phyloP scores from a whole-genome alignment of 1,140 invertebrate genomes.

The Drusus annulatus region DNA sequence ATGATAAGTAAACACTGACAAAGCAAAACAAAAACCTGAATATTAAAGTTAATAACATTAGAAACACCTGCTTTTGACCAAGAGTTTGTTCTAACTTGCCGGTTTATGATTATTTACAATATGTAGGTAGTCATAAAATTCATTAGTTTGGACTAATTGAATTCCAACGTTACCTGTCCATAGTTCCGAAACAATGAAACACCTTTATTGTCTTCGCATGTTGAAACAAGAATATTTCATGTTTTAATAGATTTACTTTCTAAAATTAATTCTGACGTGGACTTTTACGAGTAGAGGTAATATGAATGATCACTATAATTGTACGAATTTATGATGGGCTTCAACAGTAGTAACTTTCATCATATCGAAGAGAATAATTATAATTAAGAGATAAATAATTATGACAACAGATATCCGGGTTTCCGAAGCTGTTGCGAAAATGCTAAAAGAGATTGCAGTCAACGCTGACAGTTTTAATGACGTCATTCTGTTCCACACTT shows the following conservation, averaged over 20 bases:
- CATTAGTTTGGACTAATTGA: slow-evolving; percentile 23
- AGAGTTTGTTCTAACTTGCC: background rate
- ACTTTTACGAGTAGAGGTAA: too few relatives aligned
- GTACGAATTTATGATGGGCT: too few relatives aligned
- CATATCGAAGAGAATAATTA: too few relatives aligned
- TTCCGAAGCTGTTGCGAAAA: too few relatives aligned
- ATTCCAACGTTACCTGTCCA: background rate
- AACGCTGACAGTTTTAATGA: slow-evolving; percentile 47
- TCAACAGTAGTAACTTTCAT: too few relatives aligned
- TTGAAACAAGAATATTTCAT: background rate
- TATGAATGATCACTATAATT: too few relatives aligned
- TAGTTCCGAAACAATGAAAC: too few relatives aligned
- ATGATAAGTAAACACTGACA: slow-evolving; percentile 1
- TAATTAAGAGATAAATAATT: too few relatives aligned
- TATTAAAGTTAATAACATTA: background rate
- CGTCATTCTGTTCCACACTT: slow-evolving; percentile 39
- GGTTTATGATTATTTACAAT: slow-evolving; percentile 1
- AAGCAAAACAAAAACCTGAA: background rate
- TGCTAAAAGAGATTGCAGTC: background rate
- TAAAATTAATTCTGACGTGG: too few relatives aligned
- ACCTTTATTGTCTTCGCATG: too few relatives aligned
- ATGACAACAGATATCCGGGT: too few relatives aligned
- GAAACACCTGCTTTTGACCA: background rate
- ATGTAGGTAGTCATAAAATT: background rate
- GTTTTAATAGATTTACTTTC: background rate